phyloP scores from a whole-genome alignment of 2,113 vertebrate genomes.

The Neoarius graeffei region DNA sequence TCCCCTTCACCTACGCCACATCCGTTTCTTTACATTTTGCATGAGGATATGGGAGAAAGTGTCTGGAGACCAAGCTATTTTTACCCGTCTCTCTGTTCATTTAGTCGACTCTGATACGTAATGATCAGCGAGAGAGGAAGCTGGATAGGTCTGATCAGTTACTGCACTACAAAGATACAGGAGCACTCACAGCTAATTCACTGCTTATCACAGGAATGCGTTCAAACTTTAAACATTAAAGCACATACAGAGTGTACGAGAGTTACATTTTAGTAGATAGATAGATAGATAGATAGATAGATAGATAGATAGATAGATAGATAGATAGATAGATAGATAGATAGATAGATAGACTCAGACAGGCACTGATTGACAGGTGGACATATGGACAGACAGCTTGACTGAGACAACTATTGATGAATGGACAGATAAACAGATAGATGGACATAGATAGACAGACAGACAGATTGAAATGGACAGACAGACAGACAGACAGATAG shows the following conservation, averaged over 20 bases:
- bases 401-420: neutral
- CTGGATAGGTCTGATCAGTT: neutral
- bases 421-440: neutral
- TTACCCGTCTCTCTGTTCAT: conserved; percentile 38
- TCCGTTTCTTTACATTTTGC: conserved; percentile 41
- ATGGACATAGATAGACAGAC: neutral
- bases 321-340: neutral
- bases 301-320: neutral
- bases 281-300: neutral
- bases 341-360: neutral
- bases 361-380: too few species aligned
- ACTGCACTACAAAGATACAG: neutral
- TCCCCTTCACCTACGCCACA: neutral
- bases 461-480: too few species aligned
- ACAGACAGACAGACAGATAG: too few species aligned
- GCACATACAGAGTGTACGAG: neutral
- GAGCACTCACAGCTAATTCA: neutral
- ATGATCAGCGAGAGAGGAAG: neutral
- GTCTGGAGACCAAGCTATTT: conserved; percentile 47
- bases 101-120: conserved; percentile 28
- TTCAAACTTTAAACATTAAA: too few species aligned
- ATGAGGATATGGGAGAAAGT: conserved; percentile 45
- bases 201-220: neutral
- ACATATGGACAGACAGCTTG: neutral
- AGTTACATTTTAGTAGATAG: neutral